Evolutionary conservation across 2,888 invertebrate species (phyloP), one percentile per base, ranked within the genome.

Genomic region (Synanthedon andrenaeformis): DNA sequence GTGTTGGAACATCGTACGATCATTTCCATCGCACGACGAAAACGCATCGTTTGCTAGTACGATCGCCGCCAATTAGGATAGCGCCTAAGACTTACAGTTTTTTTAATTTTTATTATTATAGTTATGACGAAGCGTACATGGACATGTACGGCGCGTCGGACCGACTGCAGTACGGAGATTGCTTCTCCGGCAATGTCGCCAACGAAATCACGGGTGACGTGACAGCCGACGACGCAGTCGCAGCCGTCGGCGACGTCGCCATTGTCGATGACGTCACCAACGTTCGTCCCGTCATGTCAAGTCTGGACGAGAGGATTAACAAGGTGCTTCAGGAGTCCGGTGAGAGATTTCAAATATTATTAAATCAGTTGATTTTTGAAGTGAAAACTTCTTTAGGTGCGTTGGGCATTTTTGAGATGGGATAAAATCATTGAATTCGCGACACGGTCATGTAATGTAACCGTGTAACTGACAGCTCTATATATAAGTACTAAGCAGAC

Each of bases 101-200:
- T 35, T 35, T 6, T 10, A 1, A 35, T 10, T 10, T 5, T 35
- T 10, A 35, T 35, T 35, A 8, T 49, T 56, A 0, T 59, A 82
- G 86, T 0, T 86, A 86, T 59, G 86, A 87, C 56, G 84, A 83
- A 56, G 87, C 86, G 0, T 86, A 87, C 59, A 75, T 78, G 68
- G 86, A 83, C 42, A 86, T 74, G 72, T 88, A 85, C 65, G 85
- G 84, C 1, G 87, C 83, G 4, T 60, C 79, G 1, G 87, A 87
- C 59, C 72, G 80, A 1, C 68, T 85, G 57, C 82, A 83, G 60
- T 87, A 87, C 65, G 86, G 87, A 0, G 82, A 86, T 62, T 86
- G 85, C 57, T 87, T 86, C 70, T 67, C 71, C 12, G 63, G 65
- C 3, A 17, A 28, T 12, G 23, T 13, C 48, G n/a, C 53, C 23